Percentiles rank a stretch among this genome's conserved stretches.
Evolutionary conservation across 2,888 invertebrate species (phyloP).

Genomic region (Leptopterna dolabrata): DNA sequence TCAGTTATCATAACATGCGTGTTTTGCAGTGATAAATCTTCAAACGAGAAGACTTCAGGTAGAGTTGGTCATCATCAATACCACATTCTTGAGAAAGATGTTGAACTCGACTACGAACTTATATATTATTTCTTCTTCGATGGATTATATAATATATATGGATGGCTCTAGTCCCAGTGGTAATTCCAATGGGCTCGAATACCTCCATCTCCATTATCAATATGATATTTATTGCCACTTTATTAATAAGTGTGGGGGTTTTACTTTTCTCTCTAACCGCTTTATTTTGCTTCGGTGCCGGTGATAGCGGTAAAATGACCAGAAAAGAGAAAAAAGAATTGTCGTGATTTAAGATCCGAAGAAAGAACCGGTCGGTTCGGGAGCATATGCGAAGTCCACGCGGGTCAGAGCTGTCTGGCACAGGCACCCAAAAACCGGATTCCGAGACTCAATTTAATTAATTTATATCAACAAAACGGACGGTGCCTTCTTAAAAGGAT

Average conservation of each 20-base stretch:
- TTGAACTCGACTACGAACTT: too few species aligned
- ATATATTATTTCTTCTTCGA: too few species aligned
- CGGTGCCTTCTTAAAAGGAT: background rate
- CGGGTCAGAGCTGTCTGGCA: constrained; percentile 1
- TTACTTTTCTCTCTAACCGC: background rate
- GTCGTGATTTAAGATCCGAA: background rate
- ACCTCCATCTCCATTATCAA: too few species aligned
- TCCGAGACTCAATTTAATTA: constrained; percentile 15
- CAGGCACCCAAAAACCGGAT: constrained; percentile 23
- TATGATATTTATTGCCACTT: background rate
- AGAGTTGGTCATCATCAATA: too few species aligned
- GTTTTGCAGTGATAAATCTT: too few species aligned
- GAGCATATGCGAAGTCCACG: background rate
- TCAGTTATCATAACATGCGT: too few species aligned
- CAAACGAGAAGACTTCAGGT: too few species aligned
- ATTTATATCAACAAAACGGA: constrained; percentile 23
- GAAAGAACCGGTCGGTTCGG: background rate
- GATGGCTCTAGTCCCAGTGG: too few species aligned
- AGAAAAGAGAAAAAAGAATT: background rate
- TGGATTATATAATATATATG: too few species aligned
- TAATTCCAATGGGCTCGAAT: too few species aligned
- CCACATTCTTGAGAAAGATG: too few species aligned
- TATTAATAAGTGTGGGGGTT: background rate
- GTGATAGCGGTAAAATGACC: background rate
- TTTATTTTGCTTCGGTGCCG: background rate